These are phyloP conservation scores for Herpetotheres cachinnans DNA, from an alignment of 2,113 vertebrate genomes.

Conservation along the genomic window DNA sequence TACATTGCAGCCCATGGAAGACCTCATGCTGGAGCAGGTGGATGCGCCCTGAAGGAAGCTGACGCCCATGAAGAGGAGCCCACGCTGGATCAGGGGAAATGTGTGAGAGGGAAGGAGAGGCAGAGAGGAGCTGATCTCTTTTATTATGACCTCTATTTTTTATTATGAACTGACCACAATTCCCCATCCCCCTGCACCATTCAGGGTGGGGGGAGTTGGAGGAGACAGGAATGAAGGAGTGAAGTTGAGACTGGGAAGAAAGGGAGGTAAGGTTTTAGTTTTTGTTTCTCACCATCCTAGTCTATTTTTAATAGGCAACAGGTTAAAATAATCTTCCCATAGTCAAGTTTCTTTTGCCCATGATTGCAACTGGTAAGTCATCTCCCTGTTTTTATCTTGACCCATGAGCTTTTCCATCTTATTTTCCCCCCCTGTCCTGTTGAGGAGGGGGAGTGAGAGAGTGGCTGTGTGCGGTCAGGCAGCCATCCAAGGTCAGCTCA, in stretches of 20 bases:
- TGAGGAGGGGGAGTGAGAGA: neutral
- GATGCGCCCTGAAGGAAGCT: neutral
- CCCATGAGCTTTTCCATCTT: neutral
- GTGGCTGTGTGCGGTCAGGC: neutral
- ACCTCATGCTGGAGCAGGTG: fast-evolving
- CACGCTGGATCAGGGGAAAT: fast-evolving
- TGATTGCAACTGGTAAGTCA: neutral
- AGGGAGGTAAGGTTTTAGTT: neutral
- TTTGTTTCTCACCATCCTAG: neutral
- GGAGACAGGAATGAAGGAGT: neutral
- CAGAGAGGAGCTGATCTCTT: neutral
- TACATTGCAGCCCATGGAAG: fast-evolving
- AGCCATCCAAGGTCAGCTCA: neutral
- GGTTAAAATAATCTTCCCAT: neutral
- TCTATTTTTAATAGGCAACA: neutral
- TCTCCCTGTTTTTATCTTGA: neutral
- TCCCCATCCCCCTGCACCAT: neutral
- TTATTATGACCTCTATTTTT: too few relatives aligned
- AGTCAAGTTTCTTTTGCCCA: neutral
- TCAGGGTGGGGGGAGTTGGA: too few relatives aligned
- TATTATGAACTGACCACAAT: neutral
- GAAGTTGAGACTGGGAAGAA: neutral
- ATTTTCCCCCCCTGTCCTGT: neutral
- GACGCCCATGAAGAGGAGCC: neutral
- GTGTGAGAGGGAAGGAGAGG: neutral